These are phyloP conservation scores for Tetrao urogallus DNA, from an alignment of 2,113 vertebrate genomes.

Conservation along the genomic window DNA sequence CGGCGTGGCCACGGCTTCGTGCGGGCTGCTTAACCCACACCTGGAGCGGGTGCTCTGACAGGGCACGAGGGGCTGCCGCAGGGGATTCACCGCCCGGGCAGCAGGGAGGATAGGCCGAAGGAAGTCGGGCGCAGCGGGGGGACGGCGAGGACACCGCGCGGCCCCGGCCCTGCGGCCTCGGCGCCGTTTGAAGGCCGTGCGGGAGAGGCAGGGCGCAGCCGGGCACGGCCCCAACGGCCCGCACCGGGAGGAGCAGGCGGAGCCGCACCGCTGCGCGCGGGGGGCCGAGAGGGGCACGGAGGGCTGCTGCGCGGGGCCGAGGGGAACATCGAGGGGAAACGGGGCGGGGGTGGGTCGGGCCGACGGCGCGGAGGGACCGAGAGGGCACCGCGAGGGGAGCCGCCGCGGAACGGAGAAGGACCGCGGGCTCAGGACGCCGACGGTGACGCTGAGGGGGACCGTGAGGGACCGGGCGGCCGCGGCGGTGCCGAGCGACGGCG, in stretches of 20 bases:
- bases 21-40: too few species aligned
- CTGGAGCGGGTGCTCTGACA: background rate
- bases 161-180: background rate
- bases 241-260: too few species aligned
- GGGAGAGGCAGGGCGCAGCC: background rate
- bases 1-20: background rate
- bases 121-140: background rate
- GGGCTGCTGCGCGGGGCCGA: too few species aligned
- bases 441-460: too few species aligned
- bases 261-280: too few species aligned
- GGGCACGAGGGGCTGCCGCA: background rate
- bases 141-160: background rate
- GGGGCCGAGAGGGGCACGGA: background rate
- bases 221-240: background rate
- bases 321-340: too few species aligned
- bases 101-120: background rate
- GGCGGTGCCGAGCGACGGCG: background rate
- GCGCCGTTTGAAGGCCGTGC: rapidly evolving
- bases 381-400: too few species aligned
- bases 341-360: too few species aligned
- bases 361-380: too few species aligned
- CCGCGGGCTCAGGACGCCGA: too few species aligned
- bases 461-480: background rate
- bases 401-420: too few species aligned
- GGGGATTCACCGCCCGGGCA: background rate